Percentiles rank a stretch among this genome's conserved stretches.
These are phyloP conservation scores for Cinclus mexicanus DNA, from an alignment of 2,113 vertebrate genomes.

Conservation along the genomic window DNA sequence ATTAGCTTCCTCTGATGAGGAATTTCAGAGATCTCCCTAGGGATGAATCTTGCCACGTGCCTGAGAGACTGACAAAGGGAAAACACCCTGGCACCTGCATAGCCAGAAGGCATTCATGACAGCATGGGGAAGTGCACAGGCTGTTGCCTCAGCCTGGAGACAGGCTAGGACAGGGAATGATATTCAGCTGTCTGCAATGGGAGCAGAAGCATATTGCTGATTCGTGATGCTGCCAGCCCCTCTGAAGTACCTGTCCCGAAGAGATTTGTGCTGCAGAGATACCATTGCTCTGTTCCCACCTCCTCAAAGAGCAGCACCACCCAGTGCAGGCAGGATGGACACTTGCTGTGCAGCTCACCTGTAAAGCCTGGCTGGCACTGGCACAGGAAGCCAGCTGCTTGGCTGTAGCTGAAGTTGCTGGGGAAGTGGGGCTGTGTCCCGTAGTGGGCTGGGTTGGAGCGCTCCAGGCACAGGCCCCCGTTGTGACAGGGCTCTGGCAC, in stretches of 20 bases:
- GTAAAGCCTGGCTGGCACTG: conserved; percentile 84
- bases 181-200: neutral
- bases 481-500: conserved; percentile 80
- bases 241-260: neutral
- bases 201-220: neutral
- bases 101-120: neutral
- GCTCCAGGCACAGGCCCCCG: conserved; percentile 81
- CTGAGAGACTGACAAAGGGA: neutral
- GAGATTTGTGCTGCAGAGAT: neutral
- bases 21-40: neutral
- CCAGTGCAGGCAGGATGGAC: neutral
- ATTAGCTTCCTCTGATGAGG: neutral
- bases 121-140: neutral
- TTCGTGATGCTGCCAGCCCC: neutral
- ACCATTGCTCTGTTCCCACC: neutral
- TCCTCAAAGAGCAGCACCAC: neutral
- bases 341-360: conserved; percentile 69
- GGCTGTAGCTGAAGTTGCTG: conserved; percentile 76
- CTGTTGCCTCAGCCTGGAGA: neutral
- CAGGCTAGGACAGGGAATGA: neutral
- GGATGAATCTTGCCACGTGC: neutral
- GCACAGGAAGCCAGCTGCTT: conserved; percentile 86
- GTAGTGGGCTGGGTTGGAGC: conserved; percentile 79
- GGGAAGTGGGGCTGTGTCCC: conserved; percentile 69
- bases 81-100: neutral